Evolutionary conservation across 2,113 vertebrate species (phyloP).

Genomic region (Heptranchias perlo): DNA sequence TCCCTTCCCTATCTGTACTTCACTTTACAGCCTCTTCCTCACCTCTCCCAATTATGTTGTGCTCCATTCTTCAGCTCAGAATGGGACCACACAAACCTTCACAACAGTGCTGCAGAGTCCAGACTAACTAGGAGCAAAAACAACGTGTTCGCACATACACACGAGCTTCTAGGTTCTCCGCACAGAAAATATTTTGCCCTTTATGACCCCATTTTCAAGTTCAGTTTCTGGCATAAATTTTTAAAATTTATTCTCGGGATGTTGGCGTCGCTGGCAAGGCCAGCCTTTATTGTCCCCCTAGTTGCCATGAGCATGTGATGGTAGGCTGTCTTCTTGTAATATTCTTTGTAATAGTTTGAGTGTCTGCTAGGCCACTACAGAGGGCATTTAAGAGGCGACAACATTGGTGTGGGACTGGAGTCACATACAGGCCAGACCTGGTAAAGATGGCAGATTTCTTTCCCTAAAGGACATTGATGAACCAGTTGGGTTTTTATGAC

Average conservation of each 20-base stretch:
- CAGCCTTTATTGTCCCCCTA: not conserved
- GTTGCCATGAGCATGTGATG: not conserved
- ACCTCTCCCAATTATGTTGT: not conserved
- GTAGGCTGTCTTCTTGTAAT: not conserved
- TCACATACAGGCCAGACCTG: not conserved
- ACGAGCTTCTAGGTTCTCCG: not conserved
- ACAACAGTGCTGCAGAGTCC: not conserved
- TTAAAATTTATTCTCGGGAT: not conserved
- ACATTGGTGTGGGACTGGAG: not conserved
- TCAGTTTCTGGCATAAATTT: not conserved
- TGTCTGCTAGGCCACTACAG: not conserved
- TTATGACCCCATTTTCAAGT: not conserved
- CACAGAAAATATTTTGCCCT: not conserved
- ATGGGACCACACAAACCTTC: not conserved
- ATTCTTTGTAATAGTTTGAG: not conserved
- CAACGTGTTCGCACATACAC: not conserved
- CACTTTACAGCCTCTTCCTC: not conserved
- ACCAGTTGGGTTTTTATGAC: not conserved
- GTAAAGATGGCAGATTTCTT: not conserved
- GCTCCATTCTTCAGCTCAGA: not conserved
- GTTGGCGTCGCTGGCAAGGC: not conserved
- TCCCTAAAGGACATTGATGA: not conserved
- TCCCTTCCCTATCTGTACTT: not conserved
- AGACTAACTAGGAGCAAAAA: not conserved
- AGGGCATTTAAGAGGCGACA: not conserved